A percentile compares a stretch with the other conserved stretches of the same genome.
phyloP scores from a whole-genome alignment of 1,140 invertebrate genomes.

The Gonioctena quinquepunctata region DNA sequence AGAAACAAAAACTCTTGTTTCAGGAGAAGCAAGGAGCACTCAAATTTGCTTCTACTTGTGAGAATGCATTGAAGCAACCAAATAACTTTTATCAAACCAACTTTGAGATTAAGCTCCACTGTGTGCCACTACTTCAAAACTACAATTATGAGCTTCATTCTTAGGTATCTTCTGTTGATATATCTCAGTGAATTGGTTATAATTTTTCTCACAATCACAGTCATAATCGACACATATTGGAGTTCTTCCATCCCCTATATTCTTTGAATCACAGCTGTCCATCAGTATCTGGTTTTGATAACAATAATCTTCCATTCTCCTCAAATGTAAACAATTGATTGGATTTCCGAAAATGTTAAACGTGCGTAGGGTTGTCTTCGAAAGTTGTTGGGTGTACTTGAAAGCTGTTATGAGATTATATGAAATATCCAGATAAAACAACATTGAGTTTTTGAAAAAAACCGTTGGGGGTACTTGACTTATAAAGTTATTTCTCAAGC shows the following conservation, averaged over 20 bases:
- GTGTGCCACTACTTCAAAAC: background rate
- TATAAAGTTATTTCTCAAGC: background rate
- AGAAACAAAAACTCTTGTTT: no score
- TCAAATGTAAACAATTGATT: background rate
- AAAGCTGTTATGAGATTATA: background rate
- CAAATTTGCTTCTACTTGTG: no score
- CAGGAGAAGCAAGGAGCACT: no score
- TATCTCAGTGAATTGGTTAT: background rate
- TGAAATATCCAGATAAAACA: background rate
- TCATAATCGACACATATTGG: background rate
- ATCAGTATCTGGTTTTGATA: background rate
- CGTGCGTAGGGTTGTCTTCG: background rate
- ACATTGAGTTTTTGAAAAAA: background rate
- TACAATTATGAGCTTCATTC: background rate
- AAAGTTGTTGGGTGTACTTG: background rate
- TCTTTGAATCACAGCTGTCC: background rate
- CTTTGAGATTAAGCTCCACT: background rate
- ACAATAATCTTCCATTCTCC: background rate
- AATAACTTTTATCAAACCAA: no score
- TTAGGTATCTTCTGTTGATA: background rate
- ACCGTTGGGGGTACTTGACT: background rate
- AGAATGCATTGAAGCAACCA: no score
- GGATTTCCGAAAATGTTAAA: conserved; percentile 2
- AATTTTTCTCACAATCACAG: background rate
- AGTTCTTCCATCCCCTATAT: background rate